These are phyloP conservation scores for Brachionus manjavacas DNA, from an alignment of 1,140 invertebrate species.

Conservation along the genomic window DNA sequence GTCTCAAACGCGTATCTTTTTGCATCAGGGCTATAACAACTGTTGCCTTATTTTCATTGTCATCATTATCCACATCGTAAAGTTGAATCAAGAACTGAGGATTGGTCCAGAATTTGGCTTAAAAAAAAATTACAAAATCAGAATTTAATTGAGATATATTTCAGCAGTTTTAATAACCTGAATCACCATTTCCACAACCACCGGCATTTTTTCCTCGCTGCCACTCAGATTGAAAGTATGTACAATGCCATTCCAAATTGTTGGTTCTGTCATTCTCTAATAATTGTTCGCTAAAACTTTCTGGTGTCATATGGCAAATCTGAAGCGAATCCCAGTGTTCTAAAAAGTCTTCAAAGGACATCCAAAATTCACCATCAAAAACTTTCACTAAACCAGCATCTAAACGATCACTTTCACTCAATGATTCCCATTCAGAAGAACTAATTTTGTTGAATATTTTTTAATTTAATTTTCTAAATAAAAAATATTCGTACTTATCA, in stretches of 20 bases:
- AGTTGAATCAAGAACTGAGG: slow-evolving; percentile 39
- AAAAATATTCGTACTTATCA: too few species aligned
- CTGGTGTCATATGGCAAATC: slow-evolving; percentile 36
- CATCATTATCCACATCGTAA: neutral
- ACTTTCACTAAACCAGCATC: slow-evolving; percentile 65
- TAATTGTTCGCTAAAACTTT: neutral
- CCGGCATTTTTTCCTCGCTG: slow-evolving; percentile 26
- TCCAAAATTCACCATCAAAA: slow-evolving; percentile 43
- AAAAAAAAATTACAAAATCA: neutral
- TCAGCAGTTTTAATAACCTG: neutral
- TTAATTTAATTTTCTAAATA: too few species aligned
- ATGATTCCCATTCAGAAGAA: slow-evolving; percentile 70
- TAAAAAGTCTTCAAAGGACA: slow-evolving; percentile 26
- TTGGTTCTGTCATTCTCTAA: neutral
- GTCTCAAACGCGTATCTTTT: slow-evolving; percentile 32
- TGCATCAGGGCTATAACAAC: slow-evolving; percentile 39
- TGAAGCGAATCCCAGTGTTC: slow-evolving; percentile 30
- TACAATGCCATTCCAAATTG: slow-evolving; percentile 26
- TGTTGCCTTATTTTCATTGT: slow-evolving; percentile 9
- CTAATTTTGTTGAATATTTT: neutral
- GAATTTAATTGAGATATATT: neutral
- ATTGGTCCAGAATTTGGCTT: slow-evolving; percentile 40
- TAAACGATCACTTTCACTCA: slow-evolving; percentile 79
- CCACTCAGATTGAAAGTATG: slow-evolving; percentile 26
- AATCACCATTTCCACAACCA: slow-evolving; percentile 40